Evolutionary conservation across 2,113 vertebrate genomes (phyloP).

Genomic region (Heteronetta atricapilla): DNA sequence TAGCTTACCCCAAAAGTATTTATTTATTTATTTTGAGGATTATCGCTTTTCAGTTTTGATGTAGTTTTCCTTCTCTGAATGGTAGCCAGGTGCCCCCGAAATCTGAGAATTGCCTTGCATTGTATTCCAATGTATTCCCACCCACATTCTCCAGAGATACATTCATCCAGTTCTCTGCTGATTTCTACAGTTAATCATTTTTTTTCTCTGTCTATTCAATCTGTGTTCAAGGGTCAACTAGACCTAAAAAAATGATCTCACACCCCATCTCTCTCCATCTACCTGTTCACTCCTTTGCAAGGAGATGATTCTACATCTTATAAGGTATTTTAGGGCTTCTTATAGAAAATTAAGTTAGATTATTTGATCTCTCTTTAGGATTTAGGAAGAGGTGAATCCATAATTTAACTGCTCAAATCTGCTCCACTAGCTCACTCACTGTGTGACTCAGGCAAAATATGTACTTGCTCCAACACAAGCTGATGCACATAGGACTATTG

Average conservation of each 20-base stretch:
- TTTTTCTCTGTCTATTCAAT: background rate
- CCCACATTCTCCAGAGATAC: background rate
- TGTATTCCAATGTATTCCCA: rapidly evolving
- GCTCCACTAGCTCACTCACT: background rate
- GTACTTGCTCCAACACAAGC: background rate
- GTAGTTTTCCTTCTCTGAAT: background rate
- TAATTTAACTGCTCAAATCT: background rate
- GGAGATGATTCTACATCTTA: background rate
- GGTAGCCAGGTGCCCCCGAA: background rate
- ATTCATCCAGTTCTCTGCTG: background rate
- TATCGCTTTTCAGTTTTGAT: background rate
- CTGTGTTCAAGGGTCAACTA: background rate
- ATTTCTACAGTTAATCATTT: background rate
- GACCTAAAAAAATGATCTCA: background rate
- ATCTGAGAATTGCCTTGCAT: background rate
- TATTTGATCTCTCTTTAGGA: background rate
- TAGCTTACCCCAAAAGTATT: background rate
- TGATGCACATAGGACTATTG: background rate
- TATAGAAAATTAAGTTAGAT: background rate
- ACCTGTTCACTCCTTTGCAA: background rate
- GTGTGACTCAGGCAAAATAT: background rate
- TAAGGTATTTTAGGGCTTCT: background rate
- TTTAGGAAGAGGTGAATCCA: background rate
- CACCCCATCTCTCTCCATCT: background rate
- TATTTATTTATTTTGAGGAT: background rate